Conservation (phyloP, 2,797 vertebrate genomes). For the Sphenopsis melanotis region DNA sequence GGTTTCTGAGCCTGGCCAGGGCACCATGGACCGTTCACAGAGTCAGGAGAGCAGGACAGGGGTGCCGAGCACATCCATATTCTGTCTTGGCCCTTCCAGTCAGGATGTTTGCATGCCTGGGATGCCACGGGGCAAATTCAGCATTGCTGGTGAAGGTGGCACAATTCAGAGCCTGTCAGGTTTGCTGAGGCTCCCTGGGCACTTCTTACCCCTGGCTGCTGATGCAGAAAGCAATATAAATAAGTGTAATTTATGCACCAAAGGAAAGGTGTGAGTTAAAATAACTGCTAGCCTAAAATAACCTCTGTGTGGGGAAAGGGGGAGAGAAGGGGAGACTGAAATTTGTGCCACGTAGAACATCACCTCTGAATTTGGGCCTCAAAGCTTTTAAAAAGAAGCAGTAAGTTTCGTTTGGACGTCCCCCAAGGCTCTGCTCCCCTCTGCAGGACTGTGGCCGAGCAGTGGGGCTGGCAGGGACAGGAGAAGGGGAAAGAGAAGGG, state of each 20-base stretch:
- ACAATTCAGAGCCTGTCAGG: background rate
- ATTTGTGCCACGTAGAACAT: background rate
- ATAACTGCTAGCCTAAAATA: background rate
- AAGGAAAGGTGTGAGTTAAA: slow-evolving; percentile 23
- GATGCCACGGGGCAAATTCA: background rate
- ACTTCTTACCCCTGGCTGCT: background rate
- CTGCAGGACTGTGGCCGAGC: background rate
- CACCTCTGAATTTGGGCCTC: background rate
- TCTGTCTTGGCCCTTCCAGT: rapidly evolving
- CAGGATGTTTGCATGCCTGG: background rate
- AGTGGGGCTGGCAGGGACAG: rapidly evolving
- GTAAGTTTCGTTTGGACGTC: background rate
- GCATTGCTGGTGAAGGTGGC: background rate
- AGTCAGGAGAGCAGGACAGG: background rate
- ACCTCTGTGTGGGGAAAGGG: background rate
- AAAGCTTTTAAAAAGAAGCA: background rate
- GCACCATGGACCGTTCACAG: rapidly evolving
- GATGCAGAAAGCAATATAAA: slow-evolving; percentile 15
- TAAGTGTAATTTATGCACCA: slow-evolving; percentile 41
- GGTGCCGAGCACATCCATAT: background rate
- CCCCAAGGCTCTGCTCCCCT: rapidly evolving
- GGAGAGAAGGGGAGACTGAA: background rate
- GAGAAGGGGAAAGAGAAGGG: too few species aligned
- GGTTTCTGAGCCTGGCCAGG: background rate
- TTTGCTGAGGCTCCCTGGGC: background rate